These are phyloP conservation scores for Ivindomyrus marchei DNA, from an alignment of 2,113 vertebrate species.

Conservation along the genomic window DNA sequence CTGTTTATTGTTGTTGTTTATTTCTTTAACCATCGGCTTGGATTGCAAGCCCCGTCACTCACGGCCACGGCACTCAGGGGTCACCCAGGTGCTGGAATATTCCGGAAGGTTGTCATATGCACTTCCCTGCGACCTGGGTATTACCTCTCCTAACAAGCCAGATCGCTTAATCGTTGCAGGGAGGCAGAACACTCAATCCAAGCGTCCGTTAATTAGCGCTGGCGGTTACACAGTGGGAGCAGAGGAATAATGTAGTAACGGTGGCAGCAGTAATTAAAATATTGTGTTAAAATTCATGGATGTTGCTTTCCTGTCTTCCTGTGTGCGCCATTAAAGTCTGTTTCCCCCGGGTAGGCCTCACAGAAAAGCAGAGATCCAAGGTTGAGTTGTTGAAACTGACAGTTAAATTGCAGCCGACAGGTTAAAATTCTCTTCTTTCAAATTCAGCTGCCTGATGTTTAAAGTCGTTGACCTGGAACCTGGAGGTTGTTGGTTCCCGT, in stretches of 20 bases:
- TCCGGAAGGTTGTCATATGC: not conserved
- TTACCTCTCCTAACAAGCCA: not conserved
- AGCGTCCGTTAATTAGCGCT: constrained; percentile 2
- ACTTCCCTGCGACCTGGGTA: not conserved
- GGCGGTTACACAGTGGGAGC: not conserved
- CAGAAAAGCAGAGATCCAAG: not conserved
- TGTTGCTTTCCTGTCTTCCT: constrained; percentile 3
- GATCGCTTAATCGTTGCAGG: not conserved
- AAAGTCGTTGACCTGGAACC: not conserved
- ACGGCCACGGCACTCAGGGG: not conserved
- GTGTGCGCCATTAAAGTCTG: not conserved
- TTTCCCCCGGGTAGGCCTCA: not conserved
- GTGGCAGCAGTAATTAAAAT: not conserved
- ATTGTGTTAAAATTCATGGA: not conserved
- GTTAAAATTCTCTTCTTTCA: not conserved
- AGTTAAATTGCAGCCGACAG: not conserved
- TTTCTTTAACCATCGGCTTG: not conserved
- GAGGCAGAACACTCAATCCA: not conserved
- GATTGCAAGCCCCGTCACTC: not conserved
- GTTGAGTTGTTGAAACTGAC: not conserved
- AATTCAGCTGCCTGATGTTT: not conserved
- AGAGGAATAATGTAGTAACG: not conserved
- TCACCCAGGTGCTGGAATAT: not conserved
- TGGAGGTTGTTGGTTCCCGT: not conserved
- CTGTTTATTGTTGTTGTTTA: not conserved